Evolutionary conservation across 1,140 invertebrate species (phyloP).

Genomic region (Galleria mellonella): DNA sequence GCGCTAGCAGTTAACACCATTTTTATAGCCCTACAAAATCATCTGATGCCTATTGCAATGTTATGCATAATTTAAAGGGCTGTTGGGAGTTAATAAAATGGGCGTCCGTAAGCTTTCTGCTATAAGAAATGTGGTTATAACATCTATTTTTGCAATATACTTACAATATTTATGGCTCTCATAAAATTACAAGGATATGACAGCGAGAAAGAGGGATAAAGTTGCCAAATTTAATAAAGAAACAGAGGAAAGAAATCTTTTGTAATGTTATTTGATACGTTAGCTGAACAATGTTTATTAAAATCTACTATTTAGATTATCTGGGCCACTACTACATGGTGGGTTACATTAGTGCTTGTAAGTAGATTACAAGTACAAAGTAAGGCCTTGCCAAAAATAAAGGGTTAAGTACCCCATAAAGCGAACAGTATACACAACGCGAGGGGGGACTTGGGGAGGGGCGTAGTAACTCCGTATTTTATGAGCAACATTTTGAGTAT

Average conservation of each 20-base stretch:
- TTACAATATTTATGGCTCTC: too few relatives aligned
- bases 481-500: conserved; percentile 16
- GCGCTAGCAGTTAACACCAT: conserved; percentile 23
- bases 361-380: conserved; percentile 9
- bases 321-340: too few relatives aligned
- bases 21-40: conserved; percentile 47
- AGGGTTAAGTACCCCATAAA: conserved; percentile 37
- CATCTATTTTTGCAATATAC: too few relatives aligned
- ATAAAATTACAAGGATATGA: too few relatives aligned
- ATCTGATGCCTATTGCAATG: conserved; percentile 32
- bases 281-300: too few relatives aligned
- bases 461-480: conserved; percentile 13
- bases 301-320: too few relatives aligned
- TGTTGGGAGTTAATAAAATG: conserved; percentile 9
- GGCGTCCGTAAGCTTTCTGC: conserved; percentile 14
- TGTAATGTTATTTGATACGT: too few relatives aligned
- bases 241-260: too few relatives aligned
- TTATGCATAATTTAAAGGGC: conserved; percentile 45
- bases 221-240: too few relatives aligned
- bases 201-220: too few relatives aligned
- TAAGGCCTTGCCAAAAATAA: conserved; percentile 19
- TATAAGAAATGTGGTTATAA: conserved; percentile 3
- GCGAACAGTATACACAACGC: conserved; percentile 23
- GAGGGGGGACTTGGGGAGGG: conserved; percentile 5
- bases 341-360: conserved; percentile 1